Evolutionary conservation across 2,113 vertebrate genomes (phyloP).

Genomic region (Butorides virescens): DNA sequence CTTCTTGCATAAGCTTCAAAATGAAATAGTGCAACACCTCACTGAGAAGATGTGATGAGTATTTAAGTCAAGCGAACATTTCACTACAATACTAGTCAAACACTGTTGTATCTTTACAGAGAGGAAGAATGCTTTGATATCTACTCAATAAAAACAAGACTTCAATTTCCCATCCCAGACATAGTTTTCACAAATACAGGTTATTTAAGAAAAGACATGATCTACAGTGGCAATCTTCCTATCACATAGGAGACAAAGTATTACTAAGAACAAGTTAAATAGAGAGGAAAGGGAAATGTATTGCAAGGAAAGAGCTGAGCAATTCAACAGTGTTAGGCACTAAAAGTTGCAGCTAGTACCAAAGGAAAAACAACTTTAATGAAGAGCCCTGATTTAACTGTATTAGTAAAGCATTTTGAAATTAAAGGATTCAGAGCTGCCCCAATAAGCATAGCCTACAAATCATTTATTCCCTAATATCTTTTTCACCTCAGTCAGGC

Average conservation of each 20-base stretch:
- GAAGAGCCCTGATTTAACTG: not conserved
- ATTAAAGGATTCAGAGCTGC: not conserved
- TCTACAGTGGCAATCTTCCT: not conserved
- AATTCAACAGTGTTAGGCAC: not conserved
- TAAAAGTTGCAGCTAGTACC: not conserved
- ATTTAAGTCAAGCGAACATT: not conserved
- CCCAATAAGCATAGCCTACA: not conserved
- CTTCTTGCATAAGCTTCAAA: not conserved
- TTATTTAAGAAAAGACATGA: not conserved
- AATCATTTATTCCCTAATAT: not conserved
- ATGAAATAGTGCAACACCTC: not conserved
- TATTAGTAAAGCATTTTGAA: not conserved
- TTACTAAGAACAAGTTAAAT: not conserved
- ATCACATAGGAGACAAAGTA: not conserved
- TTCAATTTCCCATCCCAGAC: not conserved
- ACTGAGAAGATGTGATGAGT: not conserved
- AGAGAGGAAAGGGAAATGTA: not conserved
- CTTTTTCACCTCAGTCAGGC: not conserved
- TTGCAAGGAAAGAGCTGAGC: not conserved
- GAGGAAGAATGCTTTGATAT: not conserved
- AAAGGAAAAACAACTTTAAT: not conserved
- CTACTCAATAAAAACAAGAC: not conserved
- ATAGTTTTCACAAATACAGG: not conserved
- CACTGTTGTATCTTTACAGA: not conserved
- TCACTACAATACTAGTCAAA: not conserved